Evolutionary conservation across 2,113 vertebrate genomes (phyloP).

Genomic region (Otolemur garnettii): DNA sequence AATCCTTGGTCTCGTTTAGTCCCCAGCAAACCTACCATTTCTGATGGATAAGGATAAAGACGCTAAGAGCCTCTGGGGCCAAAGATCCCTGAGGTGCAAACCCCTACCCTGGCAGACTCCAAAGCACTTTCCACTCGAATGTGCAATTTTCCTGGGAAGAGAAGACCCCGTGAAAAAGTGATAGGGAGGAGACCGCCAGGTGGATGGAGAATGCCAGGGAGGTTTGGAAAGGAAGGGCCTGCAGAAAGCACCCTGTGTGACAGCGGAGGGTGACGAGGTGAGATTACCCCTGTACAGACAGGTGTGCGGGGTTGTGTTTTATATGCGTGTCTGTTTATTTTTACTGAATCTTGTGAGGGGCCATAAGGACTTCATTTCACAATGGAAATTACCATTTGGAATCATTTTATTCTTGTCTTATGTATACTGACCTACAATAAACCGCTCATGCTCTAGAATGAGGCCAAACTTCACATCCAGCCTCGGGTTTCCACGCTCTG

Average conservation of each 20-base stretch:
- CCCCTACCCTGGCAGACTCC: background rate
- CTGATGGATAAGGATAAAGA: background rate
- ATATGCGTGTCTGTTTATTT: background rate
- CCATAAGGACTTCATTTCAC: background rate
- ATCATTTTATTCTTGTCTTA: slow-evolving; percentile 10
- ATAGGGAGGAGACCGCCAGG: background rate
- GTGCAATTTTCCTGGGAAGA: background rate
- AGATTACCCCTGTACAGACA: background rate
- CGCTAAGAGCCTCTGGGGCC: background rate
- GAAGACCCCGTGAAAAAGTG: background rate
- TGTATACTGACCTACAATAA: background rate
- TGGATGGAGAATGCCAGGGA: background rate
- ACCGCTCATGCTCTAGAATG: background rate
- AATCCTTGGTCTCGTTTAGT: background rate
- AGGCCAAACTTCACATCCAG: background rate
- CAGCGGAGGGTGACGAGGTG: background rate
- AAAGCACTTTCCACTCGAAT: background rate
- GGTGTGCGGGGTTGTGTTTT: background rate
- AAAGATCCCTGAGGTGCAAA: background rate
- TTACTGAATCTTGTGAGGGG: background rate
- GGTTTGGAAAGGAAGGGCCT: background rate
- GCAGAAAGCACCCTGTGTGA: background rate
- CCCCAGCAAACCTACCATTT: background rate
- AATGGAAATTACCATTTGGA: background rate
- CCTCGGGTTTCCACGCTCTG: background rate